Percentiles rank a stretch among this genome's conserved stretches.
Evolutionary conservation across 1,140 invertebrate species (phyloP).

Genomic region (Eurosta solidaginis): DNA sequence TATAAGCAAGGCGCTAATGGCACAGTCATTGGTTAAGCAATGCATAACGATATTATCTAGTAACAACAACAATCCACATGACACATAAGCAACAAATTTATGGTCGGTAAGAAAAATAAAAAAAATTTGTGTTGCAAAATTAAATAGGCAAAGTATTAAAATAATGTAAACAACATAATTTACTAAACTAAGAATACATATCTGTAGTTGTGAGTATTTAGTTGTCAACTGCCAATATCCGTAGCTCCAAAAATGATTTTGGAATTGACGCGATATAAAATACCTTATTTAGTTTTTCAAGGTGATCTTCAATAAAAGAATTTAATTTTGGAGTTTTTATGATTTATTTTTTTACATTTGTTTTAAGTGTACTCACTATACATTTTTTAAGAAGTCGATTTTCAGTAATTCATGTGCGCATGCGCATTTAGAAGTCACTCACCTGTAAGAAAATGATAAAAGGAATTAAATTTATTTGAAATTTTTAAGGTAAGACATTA

Average conservation of each 20-base stretch:
- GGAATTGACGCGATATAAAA: too few species aligned
- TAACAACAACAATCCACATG: background rate
- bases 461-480: background rate
- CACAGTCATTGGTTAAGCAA: background rate
- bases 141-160: background rate
- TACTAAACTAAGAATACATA: background rate
- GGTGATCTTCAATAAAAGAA: background rate
- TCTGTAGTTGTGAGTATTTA: background rate
- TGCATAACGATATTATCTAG: background rate
- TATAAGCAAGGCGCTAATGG: background rate
- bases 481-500: too few species aligned
- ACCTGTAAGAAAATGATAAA: slow-evolving; percentile 4
- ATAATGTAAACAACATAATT: slow-evolving; percentile 5
- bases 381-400: background rate
- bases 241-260: background rate
- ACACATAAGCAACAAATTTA: background rate
- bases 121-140: background rate
- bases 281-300: background rate
- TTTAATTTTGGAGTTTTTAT: background rate
- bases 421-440: background rate
- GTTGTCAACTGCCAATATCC: background rate
- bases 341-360: background rate
- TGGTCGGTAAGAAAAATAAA: background rate
- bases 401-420: background rate
- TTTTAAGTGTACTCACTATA: background rate